A percentile compares a stretch with the other conserved stretches of the same genome.
phyloP scores from a whole-genome alignment of 2,888 invertebrate species.

The Bhutanitis thaidina region DNA sequence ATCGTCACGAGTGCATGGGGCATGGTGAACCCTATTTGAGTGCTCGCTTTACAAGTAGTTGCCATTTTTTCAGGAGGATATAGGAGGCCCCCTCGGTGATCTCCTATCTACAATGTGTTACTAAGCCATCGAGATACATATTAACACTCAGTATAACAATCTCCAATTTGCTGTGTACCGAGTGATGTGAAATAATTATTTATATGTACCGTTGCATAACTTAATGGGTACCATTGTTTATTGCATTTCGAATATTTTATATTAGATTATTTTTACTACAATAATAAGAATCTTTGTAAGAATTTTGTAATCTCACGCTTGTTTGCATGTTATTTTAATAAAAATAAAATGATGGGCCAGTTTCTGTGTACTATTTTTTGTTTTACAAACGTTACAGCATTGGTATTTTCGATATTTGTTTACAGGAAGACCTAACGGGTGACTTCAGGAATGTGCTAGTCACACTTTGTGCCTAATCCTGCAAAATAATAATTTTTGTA shows the following conservation, averaged over 20 bases:
- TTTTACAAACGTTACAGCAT: slow-evolving; percentile 48
- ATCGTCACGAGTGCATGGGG: slow-evolving; percentile 51
- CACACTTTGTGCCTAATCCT: slow-evolving; percentile 76
- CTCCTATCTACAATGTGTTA: slow-evolving; percentile 83
- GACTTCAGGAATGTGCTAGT: slow-evolving; percentile 84
- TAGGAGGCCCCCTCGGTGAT: slow-evolving; percentile 82
- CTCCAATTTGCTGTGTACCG: slow-evolving; percentile 30
- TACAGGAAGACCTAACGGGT: slow-evolving; percentile 84
- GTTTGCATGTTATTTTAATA: slow-evolving; percentile 45
- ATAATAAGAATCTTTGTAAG: slow-evolving; percentile 23
- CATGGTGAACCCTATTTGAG: slow-evolving; percentile 32
- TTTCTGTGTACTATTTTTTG: slow-evolving; percentile 41
- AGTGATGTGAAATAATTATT: slow-evolving; percentile 42
- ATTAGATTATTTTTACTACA: slow-evolving; percentile 28
- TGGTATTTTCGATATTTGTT: slow-evolving; percentile 64
- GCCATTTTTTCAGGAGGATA: slow-evolving; percentile 83
- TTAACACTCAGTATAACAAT: slow-evolving; percentile 33
- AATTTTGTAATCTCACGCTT: slow-evolving; percentile 39
- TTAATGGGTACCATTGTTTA: slow-evolving; percentile 31
- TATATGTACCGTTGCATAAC: slow-evolving; percentile 23
- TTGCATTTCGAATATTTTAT: slow-evolving; percentile 32
- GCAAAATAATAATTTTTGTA: slow-evolving; percentile 55
- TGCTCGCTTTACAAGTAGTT: slow-evolving; percentile 58
- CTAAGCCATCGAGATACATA: slow-evolving; percentile 59
- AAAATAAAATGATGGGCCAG: slow-evolving; percentile 70